phyloP scores from a whole-genome alignment of 2,113 vertebrate species.

The Scomber colias region DNA sequence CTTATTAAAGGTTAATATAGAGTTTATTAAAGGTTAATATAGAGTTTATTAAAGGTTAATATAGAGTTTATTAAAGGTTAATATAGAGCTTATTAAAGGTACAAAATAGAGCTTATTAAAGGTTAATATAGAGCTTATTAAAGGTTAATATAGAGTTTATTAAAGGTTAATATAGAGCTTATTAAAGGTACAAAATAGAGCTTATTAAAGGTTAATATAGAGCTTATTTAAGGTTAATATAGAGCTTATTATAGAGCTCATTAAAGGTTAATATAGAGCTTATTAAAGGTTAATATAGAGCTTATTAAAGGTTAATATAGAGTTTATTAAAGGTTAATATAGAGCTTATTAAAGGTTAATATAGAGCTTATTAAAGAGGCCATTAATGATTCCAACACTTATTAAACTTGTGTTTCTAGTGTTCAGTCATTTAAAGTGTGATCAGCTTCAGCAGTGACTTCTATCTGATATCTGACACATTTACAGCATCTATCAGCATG shows the following conservation, averaged over 20 bases:
- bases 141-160: slow-evolving; percentile 47
- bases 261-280: background rate
- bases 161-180: slow-evolving; percentile 57
- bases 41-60: too few relatives aligned
- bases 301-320: slow-evolving; percentile 66
- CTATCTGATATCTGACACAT: too few relatives aligned
- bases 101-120: slow-evolving; percentile 1
- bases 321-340: too few relatives aligned
- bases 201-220: background rate
- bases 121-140: slow-evolving; percentile 58
- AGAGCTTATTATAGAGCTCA: too few relatives aligned
- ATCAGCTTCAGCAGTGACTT: too few relatives aligned
- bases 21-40: too few relatives aligned
- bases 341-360: background rate
- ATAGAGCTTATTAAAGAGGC: too few relatives aligned
- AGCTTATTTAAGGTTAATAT: slow-evolving; percentile 29
- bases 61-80: background rate
- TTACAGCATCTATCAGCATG: too few relatives aligned
- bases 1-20: background rate
- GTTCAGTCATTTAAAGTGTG: too few relatives aligned
- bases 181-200: slow-evolving; percentile 76
- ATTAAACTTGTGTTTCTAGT: too few relatives aligned
- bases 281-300: slow-evolving; percentile 30
- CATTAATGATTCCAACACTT: too few relatives aligned
- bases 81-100: too few relatives aligned